These are phyloP conservation scores for Eilema griseolum DNA, from an alignment of 2,888 invertebrate species.

Conservation along the genomic window DNA sequence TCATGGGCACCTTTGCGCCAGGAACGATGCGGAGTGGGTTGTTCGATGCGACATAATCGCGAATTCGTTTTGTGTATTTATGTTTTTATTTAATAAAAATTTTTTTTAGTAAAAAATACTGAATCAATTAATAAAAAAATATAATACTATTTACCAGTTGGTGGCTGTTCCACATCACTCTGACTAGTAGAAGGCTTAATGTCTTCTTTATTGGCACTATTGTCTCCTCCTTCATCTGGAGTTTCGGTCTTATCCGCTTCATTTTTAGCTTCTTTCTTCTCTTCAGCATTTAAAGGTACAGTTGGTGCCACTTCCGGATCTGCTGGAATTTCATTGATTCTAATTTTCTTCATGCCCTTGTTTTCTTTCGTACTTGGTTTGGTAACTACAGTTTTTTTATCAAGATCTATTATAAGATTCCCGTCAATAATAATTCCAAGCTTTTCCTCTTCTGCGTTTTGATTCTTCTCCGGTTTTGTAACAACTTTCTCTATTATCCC, in stretches of 20 bases:
- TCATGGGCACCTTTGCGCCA: too few species aligned
- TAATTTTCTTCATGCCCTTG: constrained; percentile 54
- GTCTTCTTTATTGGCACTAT: constrained; percentile 28
- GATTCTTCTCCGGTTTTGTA: constrained; percentile 8
- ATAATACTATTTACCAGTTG: constrained; percentile 48
- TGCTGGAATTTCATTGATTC: constrained; percentile 55
- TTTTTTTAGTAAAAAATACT: too few species aligned
- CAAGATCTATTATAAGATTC: constrained; percentile 63
- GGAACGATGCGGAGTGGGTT: too few species aligned
- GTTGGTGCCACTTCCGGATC: constrained; percentile 26
- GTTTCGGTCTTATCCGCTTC: constrained; percentile 24
- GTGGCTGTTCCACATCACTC: constrained; percentile 34
- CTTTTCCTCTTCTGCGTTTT: constrained; percentile 8
- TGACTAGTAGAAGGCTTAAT: constrained; percentile 32
- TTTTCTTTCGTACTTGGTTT: constrained; percentile 37
- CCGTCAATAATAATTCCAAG: constrained; percentile 47
- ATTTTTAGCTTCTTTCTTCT: constrained; percentile 27
- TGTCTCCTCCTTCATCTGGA: constrained; percentile 34
- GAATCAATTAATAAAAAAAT: not conserved
- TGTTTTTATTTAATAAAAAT: too few species aligned
- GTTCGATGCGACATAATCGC: too few species aligned
- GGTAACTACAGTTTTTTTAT: constrained; percentile 60
- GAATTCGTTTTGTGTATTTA: too few species aligned
- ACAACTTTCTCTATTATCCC: constrained; percentile 45
- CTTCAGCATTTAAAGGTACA: constrained; percentile 39